phyloP scores from a whole-genome alignment of 2,888 invertebrate species.

The Eilema caniola region DNA sequence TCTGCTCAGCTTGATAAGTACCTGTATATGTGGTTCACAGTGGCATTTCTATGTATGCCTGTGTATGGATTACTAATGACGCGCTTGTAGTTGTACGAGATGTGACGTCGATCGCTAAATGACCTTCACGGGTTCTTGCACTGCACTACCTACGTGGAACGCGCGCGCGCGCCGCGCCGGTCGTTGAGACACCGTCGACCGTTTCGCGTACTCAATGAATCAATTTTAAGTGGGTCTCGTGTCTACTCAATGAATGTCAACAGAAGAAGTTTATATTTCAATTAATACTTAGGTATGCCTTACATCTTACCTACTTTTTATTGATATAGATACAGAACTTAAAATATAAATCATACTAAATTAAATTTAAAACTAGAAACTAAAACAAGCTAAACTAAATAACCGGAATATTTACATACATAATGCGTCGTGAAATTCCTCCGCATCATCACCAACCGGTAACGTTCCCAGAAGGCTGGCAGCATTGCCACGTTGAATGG shows the following conservation, averaged over 20 bases:
- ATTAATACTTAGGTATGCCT: too few species aligned
- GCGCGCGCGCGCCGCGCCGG: slow-evolving; percentile 50
- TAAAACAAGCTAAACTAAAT: too few species aligned
- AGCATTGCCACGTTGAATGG: too few species aligned
- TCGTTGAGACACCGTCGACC: slow-evolving; percentile 23
- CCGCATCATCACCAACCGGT: too few species aligned
- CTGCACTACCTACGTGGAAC: slow-evolving; percentile 64
- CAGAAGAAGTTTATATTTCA: not conserved
- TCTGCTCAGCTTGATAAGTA: slow-evolving; percentile 73
- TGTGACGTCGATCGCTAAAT: slow-evolving; percentile 71
- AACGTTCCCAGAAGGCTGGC: too few species aligned
- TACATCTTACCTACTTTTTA: too few species aligned
- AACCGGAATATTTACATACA: too few species aligned
- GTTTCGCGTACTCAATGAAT: not conserved
- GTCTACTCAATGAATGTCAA: not conserved
- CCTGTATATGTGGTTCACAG: slow-evolving; percentile 57
- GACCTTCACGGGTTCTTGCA: slow-evolving; percentile 80
- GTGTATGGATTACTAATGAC: slow-evolving; percentile 49
- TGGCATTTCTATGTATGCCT: slow-evolving; percentile 52
- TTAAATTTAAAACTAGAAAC: too few species aligned
- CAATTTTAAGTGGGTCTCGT: not conserved
- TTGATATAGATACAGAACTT: too few species aligned
- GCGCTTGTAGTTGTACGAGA: slow-evolving; percentile 59
- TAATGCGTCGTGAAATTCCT: too few species aligned
- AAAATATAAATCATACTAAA: too few species aligned